Conservation (phyloP, 2,113 vertebrate genomes). For the Sceloporus undulatus region DNA sequence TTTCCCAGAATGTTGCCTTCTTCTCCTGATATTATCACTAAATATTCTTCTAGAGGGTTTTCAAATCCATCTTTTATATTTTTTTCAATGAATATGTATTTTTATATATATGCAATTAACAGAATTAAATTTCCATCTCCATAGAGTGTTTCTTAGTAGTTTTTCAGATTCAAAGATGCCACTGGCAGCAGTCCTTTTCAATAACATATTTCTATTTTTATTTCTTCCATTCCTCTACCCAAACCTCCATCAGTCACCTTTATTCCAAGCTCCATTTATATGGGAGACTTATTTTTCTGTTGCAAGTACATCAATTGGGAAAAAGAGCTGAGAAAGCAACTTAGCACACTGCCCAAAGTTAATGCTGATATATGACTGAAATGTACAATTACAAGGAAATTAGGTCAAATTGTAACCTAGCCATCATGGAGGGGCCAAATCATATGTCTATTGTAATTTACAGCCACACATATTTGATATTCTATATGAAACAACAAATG, state of each 20-base stretch:
- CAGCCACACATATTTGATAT: background rate
- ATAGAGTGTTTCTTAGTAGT: background rate
- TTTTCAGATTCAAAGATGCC: background rate
- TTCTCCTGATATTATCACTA: background rate
- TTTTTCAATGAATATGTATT: background rate
- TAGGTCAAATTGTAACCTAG: background rate
- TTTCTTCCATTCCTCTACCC: background rate
- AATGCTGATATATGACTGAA: background rate
- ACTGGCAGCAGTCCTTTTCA: background rate
- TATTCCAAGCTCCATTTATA: background rate
- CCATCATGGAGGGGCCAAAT: background rate
- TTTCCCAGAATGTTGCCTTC: background rate
- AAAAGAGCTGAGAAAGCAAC: background rate
- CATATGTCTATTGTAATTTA: background rate
- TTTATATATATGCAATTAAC: background rate
- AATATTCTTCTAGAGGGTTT: background rate
- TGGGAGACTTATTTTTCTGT: background rate
- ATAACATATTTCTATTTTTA: background rate
- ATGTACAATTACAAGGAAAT: background rate
- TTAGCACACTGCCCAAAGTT: background rate
- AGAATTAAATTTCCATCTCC: background rate
- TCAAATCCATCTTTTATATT: background rate
- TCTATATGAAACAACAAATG: background rate
- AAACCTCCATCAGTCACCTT: background rate
- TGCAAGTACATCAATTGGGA: no score